These are phyloP conservation scores for Sylvietta virens DNA, from an alignment of 2,113 vertebrate species.

Conservation along the genomic window DNA sequence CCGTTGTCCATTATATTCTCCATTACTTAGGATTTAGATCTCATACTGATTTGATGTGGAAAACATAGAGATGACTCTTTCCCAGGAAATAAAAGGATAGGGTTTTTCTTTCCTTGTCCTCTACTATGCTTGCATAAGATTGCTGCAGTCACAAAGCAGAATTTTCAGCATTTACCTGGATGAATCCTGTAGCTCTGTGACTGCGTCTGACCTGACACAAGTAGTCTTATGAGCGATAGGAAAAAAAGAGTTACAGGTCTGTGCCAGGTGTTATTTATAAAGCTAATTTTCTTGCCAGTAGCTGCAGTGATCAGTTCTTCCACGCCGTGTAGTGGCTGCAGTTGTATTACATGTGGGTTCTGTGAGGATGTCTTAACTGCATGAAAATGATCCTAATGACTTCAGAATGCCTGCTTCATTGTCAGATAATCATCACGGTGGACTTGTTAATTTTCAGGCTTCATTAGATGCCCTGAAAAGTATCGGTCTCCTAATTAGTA, in stretches of 20 bases:
- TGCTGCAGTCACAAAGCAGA: background rate
- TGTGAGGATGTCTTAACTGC: background rate
- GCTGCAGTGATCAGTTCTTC: background rate
- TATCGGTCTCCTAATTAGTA: background rate
- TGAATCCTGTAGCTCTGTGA: background rate
- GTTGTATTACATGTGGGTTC: rapidly evolving
- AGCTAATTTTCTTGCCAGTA: background rate
- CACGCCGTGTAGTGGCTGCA: rapidly evolving
- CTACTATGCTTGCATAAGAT: background rate
- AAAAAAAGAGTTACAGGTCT: background rate
- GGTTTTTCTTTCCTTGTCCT: background rate
- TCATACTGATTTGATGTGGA: background rate
- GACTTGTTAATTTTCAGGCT: background rate
- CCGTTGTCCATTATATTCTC: background rate
- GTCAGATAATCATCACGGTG: background rate
- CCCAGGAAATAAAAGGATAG: background rate
- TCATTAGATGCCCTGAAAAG: background rate
- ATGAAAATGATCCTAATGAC: background rate
- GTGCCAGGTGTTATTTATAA: background rate
- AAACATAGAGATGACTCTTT: background rate
- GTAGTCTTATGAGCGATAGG: background rate
- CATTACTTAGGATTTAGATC: conserved; percentile 7
- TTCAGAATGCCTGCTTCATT: background rate
- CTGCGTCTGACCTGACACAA: background rate
- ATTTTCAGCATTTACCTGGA: background rate